Percentiles rank a stretch among this genome's conserved stretches.
phyloP scores from a whole-genome alignment of 2,113 vertebrate genomes.

The Chaenogobius annularis region DNA sequence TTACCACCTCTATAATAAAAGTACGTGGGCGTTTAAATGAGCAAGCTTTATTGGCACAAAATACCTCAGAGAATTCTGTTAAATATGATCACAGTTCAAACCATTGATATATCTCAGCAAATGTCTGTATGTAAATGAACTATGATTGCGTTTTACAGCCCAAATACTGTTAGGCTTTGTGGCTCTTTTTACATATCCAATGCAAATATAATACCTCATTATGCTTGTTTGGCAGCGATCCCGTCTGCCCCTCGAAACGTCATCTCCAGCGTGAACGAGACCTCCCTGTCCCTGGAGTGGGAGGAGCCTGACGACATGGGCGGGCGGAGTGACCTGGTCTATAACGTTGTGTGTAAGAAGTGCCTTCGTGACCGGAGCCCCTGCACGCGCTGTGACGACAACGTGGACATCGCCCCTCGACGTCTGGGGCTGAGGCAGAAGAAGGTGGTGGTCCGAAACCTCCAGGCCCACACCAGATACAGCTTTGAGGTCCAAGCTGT shows the following conservation, averaged over 20 bases:
- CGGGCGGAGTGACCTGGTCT: slow-evolving; percentile 89
- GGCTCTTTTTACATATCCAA: not conserved
- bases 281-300: slow-evolving; percentile 94
- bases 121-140: not conserved
- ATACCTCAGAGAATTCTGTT: not conserved
- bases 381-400: slow-evolving; percentile 95
- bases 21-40: slow-evolving; percentile 5
- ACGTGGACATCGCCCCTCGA: slow-evolving; percentile 93
- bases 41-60: not conserved
- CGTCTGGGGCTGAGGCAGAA: slow-evolving; percentile 88
- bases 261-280: slow-evolving; percentile 98
- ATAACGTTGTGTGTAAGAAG: slow-evolving; percentile 98
- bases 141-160: not conserved
- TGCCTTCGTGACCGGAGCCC: slow-evolving; percentile 82
- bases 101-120: not conserved
- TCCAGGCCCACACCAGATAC: slow-evolving; percentile 97
- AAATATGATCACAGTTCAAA: not conserved
- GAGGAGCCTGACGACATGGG: slow-evolving; percentile 89
- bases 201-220: not conserved
- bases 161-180: not conserved
- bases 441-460: slow-evolving; percentile 90
- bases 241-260: slow-evolving; percentile 88
- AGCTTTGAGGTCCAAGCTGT: slow-evolving; percentile 97
- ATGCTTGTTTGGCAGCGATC: slow-evolving; percentile 75
- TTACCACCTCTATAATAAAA: not conserved